Conservation (phyloP, 2,888 invertebrate genomes). For the Heliconius aoede region DNA sequence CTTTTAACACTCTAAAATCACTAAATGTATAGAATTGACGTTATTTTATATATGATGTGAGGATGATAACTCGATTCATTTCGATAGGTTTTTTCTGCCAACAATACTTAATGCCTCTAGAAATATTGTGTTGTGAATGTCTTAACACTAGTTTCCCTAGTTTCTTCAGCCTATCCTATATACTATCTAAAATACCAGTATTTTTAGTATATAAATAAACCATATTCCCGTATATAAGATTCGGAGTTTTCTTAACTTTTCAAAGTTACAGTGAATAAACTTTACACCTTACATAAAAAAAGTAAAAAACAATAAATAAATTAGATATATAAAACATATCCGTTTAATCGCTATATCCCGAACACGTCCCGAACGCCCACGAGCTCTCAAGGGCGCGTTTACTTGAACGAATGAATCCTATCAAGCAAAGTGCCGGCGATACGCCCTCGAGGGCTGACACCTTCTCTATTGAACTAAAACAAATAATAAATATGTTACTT, state of each 20-base stretch:
- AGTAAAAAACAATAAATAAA: not conserved
- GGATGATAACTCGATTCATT: too few species aligned
- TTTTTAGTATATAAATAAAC: too few species aligned
- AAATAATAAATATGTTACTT: not conserved
- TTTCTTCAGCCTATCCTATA: too few species aligned
- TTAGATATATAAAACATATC: not conserved
- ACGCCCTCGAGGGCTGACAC: constrained; percentile 24
- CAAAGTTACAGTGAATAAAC: not conserved
- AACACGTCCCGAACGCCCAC: constrained; percentile 20
- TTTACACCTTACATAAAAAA: too few species aligned
- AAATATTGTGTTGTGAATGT: too few species aligned
- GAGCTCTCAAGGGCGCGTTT: constrained; percentile 16
- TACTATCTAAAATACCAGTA: too few species aligned
- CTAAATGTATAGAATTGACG: not conserved
- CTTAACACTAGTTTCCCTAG: too few species aligned
- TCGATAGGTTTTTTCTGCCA: too few species aligned
- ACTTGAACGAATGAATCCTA: constrained; percentile 35
- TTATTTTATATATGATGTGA: too few species aligned
- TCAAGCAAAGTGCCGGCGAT: constrained; percentile 27
- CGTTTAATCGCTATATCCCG: constrained; percentile 14
- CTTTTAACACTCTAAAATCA: not conserved
- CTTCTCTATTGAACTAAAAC: constrained; percentile 26
- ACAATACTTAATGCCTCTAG: too few species aligned
- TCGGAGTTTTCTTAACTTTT: not conserved
- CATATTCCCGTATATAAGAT: too few species aligned